phyloP scores from a whole-genome alignment of 2,797 vertebrate genomes.

The Bradypodion pumilum region DNA sequence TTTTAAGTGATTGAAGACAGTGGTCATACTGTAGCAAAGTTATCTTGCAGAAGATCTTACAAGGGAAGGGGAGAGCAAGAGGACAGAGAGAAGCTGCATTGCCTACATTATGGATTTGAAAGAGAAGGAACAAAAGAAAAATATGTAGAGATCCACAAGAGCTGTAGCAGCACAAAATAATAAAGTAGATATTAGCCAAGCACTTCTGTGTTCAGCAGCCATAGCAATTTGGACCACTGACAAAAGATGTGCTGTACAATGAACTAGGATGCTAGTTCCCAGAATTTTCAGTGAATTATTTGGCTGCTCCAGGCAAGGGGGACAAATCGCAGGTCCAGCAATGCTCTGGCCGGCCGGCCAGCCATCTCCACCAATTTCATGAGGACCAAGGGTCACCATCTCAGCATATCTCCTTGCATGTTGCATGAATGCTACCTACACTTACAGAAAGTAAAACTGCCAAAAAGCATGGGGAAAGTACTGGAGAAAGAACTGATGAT shows the following conservation, averaged over 20 bases:
- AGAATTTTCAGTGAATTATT: too few species aligned
- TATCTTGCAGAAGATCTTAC: constrained; percentile 73
- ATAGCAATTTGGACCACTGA: constrained; percentile 25
- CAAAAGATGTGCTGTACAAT: not conserved
- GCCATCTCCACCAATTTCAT: too few species aligned
- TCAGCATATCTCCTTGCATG: too few species aligned
- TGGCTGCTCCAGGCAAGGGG: too few species aligned
- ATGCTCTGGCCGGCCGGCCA: too few species aligned
- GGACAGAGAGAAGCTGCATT: constrained; percentile 52
- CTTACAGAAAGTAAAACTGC: too few species aligned
- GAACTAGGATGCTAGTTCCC: too few species aligned
- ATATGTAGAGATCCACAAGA: constrained; percentile 22
- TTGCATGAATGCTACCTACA: too few species aligned
- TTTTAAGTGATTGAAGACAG: constrained; percentile 83
- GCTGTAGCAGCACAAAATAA: constrained; percentile 27
- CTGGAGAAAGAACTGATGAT: too few species aligned
- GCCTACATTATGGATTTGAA: constrained; percentile 65
- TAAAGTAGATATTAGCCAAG: not conserved
- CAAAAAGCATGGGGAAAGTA: too few species aligned
- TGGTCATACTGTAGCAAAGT: constrained; percentile 69
- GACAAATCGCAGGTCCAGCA: too few species aligned
- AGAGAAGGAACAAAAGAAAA: constrained; percentile 22
- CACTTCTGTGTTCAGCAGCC: constrained; percentile 25
- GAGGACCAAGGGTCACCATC: too few species aligned
- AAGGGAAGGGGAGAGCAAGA: constrained; percentile 55